Percentiles rank a stretch among this genome's conserved stretches.
phyloP scores from a whole-genome alignment of 2,797 vertebrate genomes.

The Gymnocypris eckloni region DNA sequence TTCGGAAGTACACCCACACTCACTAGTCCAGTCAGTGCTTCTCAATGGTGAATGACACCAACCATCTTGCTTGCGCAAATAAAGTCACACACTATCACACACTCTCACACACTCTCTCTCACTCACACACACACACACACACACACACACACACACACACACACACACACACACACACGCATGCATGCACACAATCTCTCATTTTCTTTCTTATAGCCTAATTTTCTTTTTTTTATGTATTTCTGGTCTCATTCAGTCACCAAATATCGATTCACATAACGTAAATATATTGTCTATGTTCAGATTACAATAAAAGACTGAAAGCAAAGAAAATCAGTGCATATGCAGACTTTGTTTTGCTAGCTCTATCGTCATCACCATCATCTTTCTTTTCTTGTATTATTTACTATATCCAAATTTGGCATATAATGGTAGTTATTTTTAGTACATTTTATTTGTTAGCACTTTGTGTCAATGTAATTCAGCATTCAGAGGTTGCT shows the following conservation, averaged over 20 bases:
- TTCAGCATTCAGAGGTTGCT: background rate
- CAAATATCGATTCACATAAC: background rate
- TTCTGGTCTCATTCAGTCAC: background rate
- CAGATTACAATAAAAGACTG: background rate
- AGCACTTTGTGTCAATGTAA: background rate
- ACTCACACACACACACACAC: conserved; percentile 9
- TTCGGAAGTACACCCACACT: conserved; percentile 49
- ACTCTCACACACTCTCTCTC: background rate
- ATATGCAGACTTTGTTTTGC: background rate
- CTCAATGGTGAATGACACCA: conserved; percentile 45
- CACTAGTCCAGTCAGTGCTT: conserved; percentile 36
- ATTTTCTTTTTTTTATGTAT: background rate
- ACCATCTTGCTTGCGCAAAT: conserved; percentile 34
- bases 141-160: conserved; percentile 1
- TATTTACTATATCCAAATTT: background rate
- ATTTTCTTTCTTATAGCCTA: background rate
- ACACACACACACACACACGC: conserved; percentile 1
- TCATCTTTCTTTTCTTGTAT: background rate
- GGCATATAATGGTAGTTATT: background rate
- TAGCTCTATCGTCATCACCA: background rate
- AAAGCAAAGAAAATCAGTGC: background rate
- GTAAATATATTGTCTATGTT: background rate
- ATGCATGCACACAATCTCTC: background rate
- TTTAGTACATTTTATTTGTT: background rate
- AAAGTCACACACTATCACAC: background rate